Evolutionary conservation across 1,140 invertebrate genomes (phyloP), one percentile per base, ranked within the genome.

Genomic region (Macrocentrus cingulum): DNA sequence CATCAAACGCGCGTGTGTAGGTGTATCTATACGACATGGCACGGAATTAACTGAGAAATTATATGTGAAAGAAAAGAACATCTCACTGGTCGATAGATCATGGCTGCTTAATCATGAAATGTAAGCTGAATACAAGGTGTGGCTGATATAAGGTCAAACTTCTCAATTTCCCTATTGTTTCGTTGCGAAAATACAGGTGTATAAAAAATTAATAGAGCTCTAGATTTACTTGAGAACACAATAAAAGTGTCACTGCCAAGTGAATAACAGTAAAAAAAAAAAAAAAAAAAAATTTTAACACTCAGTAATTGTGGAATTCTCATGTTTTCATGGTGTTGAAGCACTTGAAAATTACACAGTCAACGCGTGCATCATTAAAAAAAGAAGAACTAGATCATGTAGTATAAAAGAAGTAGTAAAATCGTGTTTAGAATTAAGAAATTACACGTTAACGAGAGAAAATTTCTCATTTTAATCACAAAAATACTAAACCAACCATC

Each of bases 321-420:
- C 22, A 23, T 48, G 23, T 23, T 48, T 23, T 23, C 45, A 48
- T 48, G 45, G 23, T 23, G 11, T 20, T 20, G 19, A 20, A 45
- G 19, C 23, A 19, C 11, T 23, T 13, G 15, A 9, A 25, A 48
- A 48, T 48, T 48, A 9, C 25, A 48, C 9, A 48, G 45, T 48
- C 22, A 45, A 18, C 11, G 11, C 7, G 15, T 25, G 2, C 20
- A n/a, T n/a, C 20, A 48, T 23, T 48, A 48, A 23, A 23, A 8
- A 29, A 7, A 15, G n/a, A 20, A 39, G 13, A 39, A 39, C 36
- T 39, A 15, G 13, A 39, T 39, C 7, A 39, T n/a, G 7, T 4
- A 11, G 36, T n/a, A 39, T 8, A 39, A 39, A n/a, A 15, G 36
- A 4, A 11, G 36, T 39, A 3, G 13, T 29, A 39, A 8, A 15